These are phyloP conservation scores for Istiophorus platypterus DNA, from an alignment of 2,113 vertebrate species.

Conservation along the genomic window DNA sequence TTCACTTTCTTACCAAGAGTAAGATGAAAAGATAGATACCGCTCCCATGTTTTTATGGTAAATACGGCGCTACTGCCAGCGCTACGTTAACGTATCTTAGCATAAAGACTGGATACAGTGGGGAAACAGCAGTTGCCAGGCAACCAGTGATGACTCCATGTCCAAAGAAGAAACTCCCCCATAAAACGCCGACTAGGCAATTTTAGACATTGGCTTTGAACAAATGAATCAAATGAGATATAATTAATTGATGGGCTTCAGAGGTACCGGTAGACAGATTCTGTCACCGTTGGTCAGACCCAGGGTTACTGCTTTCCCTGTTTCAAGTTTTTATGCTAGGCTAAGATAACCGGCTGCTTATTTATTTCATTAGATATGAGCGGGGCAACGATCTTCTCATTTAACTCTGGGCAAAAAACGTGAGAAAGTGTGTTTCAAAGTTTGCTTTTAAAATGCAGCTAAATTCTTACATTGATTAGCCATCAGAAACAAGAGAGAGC, in stretches of 20 bases:
- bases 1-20: not conserved
- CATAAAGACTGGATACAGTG: not conserved
- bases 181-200: not conserved
- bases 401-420: not conserved
- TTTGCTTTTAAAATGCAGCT: not conserved
- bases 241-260: not conserved
- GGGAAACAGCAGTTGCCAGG: not conserved
- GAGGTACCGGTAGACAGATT: not conserved
- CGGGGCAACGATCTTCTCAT: not conserved
- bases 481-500: not conserved
- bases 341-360: not conserved
- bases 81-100: not conserved
- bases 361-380: not conserved
- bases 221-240: not conserved
- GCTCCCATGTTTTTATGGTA: not conserved
- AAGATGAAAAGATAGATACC: not conserved
- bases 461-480: not conserved
- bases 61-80: not conserved
- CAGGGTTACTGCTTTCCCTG: not conserved
- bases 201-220: not conserved
- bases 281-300: not conserved
- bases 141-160: too few species aligned
- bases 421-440: not conserved
- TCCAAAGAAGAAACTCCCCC: not conserved
- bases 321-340: not conserved